Evolutionary conservation across 2,797 vertebrate genomes (phyloP).

Genomic region (Vireo griseus): DNA sequence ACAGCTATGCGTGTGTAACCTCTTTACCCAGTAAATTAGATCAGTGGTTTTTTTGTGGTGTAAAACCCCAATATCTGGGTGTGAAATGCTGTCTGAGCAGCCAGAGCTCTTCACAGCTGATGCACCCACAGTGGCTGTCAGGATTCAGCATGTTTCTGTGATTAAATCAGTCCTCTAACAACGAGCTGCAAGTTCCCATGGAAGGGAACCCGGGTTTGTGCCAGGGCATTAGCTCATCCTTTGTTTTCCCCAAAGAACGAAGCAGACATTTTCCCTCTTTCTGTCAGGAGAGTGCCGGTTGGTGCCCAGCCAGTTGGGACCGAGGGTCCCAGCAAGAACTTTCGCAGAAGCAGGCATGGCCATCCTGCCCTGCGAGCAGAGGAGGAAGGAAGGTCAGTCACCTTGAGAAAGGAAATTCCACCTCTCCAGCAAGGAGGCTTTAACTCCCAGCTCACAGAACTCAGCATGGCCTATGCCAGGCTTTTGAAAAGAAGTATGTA

Average conservation of each 20-base stretch:
- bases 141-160: constrained; percentile 6
- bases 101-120: neutral
- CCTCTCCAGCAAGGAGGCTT: neutral
- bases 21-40: neutral
- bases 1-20: neutral
- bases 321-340: accelerated
- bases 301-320: neutral
- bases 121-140: neutral
- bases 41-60: neutral
- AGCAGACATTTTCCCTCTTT: neutral
- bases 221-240: constrained; percentile 64
- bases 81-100: neutral
- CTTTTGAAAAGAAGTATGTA: accelerated
- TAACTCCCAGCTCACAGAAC: neutral
- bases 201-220: neutral
- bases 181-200: neutral
- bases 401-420: neutral
- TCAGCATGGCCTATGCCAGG: accelerated
- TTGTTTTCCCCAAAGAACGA: constrained; percentile 16
- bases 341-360: neutral
- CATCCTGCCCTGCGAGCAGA: accelerated
- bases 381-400: neutral
- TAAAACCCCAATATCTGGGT: neutral
- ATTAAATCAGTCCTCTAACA: constrained; percentile 37
- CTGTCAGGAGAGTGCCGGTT: accelerated